Conservation (phyloP, 2,888 invertebrate genomes). For the Agrypnus murinus region DNA sequence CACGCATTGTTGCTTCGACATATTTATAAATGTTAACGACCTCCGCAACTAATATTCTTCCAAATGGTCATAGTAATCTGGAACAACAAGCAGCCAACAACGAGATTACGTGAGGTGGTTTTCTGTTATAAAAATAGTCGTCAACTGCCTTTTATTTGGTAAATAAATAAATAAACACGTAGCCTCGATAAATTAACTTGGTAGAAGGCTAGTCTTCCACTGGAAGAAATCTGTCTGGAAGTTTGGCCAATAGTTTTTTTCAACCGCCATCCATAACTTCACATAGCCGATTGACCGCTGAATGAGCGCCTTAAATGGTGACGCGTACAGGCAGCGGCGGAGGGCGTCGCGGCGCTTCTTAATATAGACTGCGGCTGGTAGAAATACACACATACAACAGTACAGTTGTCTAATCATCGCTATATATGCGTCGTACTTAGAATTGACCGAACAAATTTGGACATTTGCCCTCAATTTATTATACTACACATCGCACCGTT, state of each 20-base stretch:
- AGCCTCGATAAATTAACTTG: slow-evolving; percentile 38
- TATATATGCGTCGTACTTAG: slow-evolving; percentile 30
- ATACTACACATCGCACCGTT: not conserved
- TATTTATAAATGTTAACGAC: slow-evolving; percentile 33
- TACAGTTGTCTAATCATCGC: slow-evolving; percentile 44
- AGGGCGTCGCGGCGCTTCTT: slow-evolving; percentile 60
- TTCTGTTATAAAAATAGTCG: slow-evolving; percentile 7
- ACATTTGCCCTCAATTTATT: slow-evolving; percentile 33
- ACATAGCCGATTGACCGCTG: slow-evolving; percentile 38
- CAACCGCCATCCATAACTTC: too few species aligned
- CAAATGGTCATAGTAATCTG: slow-evolving; percentile 9
- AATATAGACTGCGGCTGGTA: slow-evolving; percentile 58
- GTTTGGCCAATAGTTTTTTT: slow-evolving; percentile 26
- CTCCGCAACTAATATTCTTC: slow-evolving; percentile 23
- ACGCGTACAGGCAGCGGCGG: slow-evolving; percentile 54
- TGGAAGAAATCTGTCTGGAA: too few species aligned
- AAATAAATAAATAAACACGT: slow-evolving; percentile 42
- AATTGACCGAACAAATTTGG: slow-evolving; percentile 35
- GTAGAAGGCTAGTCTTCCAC: too few species aligned
- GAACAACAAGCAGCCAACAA: not conserved
- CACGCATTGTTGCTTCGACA: slow-evolving; percentile 9
- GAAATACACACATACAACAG: slow-evolving; percentile 27
- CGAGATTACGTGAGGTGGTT: too few species aligned
- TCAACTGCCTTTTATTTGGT: slow-evolving; percentile 21
- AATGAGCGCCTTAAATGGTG: slow-evolving; percentile 60